These are phyloP conservation scores for Pocillopora grandis DNA, from an alignment of 92 coral and sea anemone species.

Conservation along the genomic window DNA sequence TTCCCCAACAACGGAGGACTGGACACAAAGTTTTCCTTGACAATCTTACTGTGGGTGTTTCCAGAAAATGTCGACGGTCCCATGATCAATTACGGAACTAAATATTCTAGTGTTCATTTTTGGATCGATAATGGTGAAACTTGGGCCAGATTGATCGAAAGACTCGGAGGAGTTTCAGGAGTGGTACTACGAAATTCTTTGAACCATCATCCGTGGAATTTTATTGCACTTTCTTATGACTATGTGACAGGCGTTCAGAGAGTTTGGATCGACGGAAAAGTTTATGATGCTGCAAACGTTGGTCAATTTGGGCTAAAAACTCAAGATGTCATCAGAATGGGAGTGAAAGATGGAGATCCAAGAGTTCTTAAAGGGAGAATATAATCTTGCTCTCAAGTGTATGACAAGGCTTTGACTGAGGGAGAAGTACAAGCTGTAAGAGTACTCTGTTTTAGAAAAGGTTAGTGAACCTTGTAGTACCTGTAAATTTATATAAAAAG, in stretches of 20 bases:
- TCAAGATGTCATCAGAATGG: slow-evolving; percentile 32
- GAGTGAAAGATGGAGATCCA: slow-evolving; percentile 2
- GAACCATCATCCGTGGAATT: slow-evolving; percentile 26
- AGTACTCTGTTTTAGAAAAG: slow-evolving; percentile 4
- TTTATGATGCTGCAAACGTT: slow-evolving; percentile 5
- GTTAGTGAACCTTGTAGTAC: neutral
- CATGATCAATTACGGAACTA: neutral
- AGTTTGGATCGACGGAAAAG: slow-evolving; percentile 43
- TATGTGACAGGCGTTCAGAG: slow-evolving; percentile 31
- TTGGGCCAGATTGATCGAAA: neutral
- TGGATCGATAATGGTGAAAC: neutral
- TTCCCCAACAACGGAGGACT: slow-evolving; percentile 29
- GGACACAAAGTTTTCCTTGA: slow-evolving; percentile 29
- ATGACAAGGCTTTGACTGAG: slow-evolving; percentile 29
- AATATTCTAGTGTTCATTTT: slow-evolving; percentile 1
- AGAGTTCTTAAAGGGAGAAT: slow-evolving; percentile 50
- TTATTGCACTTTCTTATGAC: slow-evolving; percentile 41
- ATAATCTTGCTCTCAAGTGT: slow-evolving; percentile 59
- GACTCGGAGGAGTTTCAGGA: neutral
- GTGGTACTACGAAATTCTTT: neutral
- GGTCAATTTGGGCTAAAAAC: slow-evolving; percentile 42
- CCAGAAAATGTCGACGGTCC: slow-evolving; percentile 13
- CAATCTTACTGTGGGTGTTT: slow-evolving; percentile 4
- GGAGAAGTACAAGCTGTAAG: slow-evolving; percentile 34
- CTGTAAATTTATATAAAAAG: too few species aligned